Percentiles rank a stretch among this genome's conserved stretches.
These are phyloP conservation scores for Ectemnius lituratus DNA, from an alignment of 2,888 invertebrate species.

Conservation along the genomic window DNA sequence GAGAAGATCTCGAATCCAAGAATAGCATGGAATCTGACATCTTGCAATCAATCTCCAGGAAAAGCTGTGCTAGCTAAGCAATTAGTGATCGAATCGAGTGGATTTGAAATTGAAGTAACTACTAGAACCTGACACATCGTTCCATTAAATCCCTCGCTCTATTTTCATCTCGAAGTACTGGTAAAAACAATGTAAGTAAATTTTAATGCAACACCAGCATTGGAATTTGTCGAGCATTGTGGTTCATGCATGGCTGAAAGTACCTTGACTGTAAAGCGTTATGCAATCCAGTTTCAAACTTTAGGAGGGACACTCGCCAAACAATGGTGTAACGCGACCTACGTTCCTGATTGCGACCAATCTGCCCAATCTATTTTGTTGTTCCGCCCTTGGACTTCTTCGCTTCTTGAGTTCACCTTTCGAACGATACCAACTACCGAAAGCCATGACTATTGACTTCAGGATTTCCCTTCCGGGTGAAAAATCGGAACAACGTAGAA, in stretches of 20 bases:
- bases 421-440: neutral
- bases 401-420: constrained; percentile 23
- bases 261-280: constrained; percentile 41
- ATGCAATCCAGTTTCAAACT: constrained; percentile 58
- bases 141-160: neutral
- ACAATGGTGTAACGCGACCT: constrained; percentile 62
- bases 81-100: too few species aligned
- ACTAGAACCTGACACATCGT: constrained; percentile 10
- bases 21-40: too few species aligned
- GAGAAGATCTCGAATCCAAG: too few species aligned
- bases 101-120: too few species aligned
- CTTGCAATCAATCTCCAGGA: too few species aligned
- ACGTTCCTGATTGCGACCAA: constrained; percentile 59
- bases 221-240: constrained; percentile 3
- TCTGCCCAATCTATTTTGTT: constrained; percentile 56
- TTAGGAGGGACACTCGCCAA: constrained; percentile 55
- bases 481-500: neutral
- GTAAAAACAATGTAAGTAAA: neutral
- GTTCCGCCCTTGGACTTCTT: constrained; percentile 29
- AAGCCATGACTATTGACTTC: neutral
- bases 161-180: neutral
- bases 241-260: constrained; percentile 25
- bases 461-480: neutral
- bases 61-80: too few species aligned
- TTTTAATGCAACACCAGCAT: constrained; percentile 10